These are phyloP conservation scores for Champsocephalus esox DNA, from an alignment of 2,797 vertebrate species.

Conservation along the genomic window DNA sequence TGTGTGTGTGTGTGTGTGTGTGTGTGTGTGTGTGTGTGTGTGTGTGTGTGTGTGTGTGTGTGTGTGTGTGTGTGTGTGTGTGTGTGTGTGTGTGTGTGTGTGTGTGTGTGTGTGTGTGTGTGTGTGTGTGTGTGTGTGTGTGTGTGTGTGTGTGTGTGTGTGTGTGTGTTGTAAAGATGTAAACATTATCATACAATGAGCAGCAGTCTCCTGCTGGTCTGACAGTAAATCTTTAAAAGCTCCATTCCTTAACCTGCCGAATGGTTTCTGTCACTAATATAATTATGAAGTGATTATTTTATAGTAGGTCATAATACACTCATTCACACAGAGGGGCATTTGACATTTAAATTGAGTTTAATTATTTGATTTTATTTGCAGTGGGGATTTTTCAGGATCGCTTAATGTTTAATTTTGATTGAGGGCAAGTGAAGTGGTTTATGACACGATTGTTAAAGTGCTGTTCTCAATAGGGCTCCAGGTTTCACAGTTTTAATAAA, in stretches of 20 bases:
- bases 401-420: constrained; percentile 76
- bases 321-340: constrained; percentile 57
- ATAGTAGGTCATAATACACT: constrained; percentile 49
- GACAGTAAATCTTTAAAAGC: constrained; percentile 30
- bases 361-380: constrained; percentile 42
- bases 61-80: too few relatives aligned
- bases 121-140: too few relatives aligned
- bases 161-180: not conserved
- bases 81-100: too few relatives aligned
- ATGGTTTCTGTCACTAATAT: constrained; percentile 44
- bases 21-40: too few relatives aligned
- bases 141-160: not conserved
- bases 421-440: constrained; percentile 52
- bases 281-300: constrained; percentile 54
- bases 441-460: constrained; percentile 68
- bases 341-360: constrained; percentile 61
- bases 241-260: constrained; percentile 20
- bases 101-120: too few relatives aligned
- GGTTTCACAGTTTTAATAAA: constrained; percentile 72
- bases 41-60: too few relatives aligned
- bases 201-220: constrained; percentile 5
- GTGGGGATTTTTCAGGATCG: constrained; percentile 43
- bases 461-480: constrained; percentile 55
- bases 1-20: not conserved
- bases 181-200: not conserved